Evolutionary conservation across 2,888 invertebrate species (phyloP), one percentile per base, ranked within the genome.

Genomic region (Troilus luridus): DNA sequence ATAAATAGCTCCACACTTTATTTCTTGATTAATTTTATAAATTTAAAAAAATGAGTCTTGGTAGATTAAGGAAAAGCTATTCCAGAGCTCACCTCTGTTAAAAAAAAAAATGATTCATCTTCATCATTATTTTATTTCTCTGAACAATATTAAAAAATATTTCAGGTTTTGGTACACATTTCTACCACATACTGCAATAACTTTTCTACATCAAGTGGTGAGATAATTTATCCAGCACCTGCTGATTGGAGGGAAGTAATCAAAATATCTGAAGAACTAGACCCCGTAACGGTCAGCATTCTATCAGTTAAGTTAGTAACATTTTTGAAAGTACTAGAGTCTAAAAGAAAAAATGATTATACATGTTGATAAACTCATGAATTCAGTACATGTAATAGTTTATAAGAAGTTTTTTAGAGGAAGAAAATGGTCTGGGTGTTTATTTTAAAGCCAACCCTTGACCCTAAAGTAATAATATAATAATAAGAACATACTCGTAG

Each of bases 201-300:
- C 93, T 94, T 95, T 93, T 93, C 93, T 21, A 81, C 88, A 3
- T 94, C 94, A 91, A 95, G 95, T 24, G 95, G 95, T 85, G 96
- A 96, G 93, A 93, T 93, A n/a, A 94, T 96, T 24, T 95, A 96
- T 93, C 94, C 95, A 24, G 94, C 96, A 0, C 95, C 95, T 67
- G 95, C 95, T 0, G 96, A 97, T 93, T 97, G 97, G 97, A 94
- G 95, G 56, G 95, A 96, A 7, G 95, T 96, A 0, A 95, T 98
- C 10, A 94, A 95, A 81, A 94, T 97, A 14, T 96, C 96, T 0
- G 96, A 97, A 93, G 95, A 94, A 0, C 92, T 95, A 0, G 96
- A 97, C 92, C 95, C 95, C 0, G 94, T 95, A 27, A 94, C 24
- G 0, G 62, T 85, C 8, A 9, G 12, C 24, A 90, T 90, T 58